Evolutionary conservation across 2,888 invertebrate species (phyloP), one percentile per base, ranked within the genome.

Genomic region (Fragum fragum): DNA sequence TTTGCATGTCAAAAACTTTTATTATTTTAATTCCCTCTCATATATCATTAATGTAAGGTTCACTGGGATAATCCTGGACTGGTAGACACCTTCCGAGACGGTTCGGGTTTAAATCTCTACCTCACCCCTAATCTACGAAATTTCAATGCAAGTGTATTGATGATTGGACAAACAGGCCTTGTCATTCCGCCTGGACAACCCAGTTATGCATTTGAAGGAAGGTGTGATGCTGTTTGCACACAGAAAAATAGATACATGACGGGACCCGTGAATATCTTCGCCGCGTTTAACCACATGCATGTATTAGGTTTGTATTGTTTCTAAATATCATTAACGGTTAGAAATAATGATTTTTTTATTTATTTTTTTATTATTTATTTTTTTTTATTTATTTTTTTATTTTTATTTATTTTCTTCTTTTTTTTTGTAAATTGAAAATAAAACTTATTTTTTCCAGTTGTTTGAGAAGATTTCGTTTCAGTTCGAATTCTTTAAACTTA

Each of bases 1-100:
- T n/a, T n/a, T n/a, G n/a, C n/a, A n/a, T n/a, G n/a, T n/a, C n/a
- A n/a, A n/a, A n/a, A n/a, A n/a, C n/a, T n/a, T n/a, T n/a, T n/a
- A n/a, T n/a, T n/a, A n/a, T n/a, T n/a, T n/a, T n/a, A n/a, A n/a
- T n/a, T n/a, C n/a, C n/a, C n/a, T n/a, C n/a, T n/a, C n/a, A n/a
- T n/a, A n/a, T n/a, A n/a, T n/a, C n/a, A n/a, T n/a, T n/a, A n/a
- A n/a, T n/a, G n/a, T n/a, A n/a, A 85, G 84, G 70, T 85, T 11
- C 84, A 86, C 26, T 86, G 84, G 84, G 79, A 82, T 66, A 82
- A 86, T 68, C 79, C 59, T 28, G 29, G 47, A 11, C n/a, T 61
- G 16, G 53, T 23, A n/a, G 28, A 53, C 3, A 59, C 70, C 23
- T 53, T 71, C 2, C 61, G 52, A 0, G 83, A 83, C 47, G 32